Evolutionary conservation across 2,113 vertebrate genomes (phyloP).

Genomic region (Morone chrysops): DNA sequence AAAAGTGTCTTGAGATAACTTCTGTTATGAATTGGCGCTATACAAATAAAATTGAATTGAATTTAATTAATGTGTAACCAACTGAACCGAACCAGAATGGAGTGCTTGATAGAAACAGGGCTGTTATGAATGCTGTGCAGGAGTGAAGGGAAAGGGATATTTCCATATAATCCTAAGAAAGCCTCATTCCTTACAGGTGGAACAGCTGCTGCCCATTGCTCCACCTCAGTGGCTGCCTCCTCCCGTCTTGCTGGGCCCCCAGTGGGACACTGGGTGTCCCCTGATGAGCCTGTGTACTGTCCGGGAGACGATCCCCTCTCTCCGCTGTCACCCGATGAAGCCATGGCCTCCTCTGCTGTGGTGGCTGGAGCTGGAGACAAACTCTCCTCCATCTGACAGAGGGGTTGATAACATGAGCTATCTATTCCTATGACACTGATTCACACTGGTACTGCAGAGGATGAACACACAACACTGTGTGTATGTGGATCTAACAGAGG

Average conservation of each 20-base stretch:
- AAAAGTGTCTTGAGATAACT: too few relatives aligned
- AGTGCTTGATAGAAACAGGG: too few relatives aligned
- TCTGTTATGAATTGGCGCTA: too few relatives aligned
- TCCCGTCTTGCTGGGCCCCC: conserved; percentile 71
- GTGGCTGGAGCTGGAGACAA: conserved; percentile 86
- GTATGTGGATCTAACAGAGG: too few relatives aligned
- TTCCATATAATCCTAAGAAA: background rate
- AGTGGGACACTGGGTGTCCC: conserved; percentile 35
- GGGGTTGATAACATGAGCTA: background rate
- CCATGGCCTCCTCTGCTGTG: conserved; percentile 88
- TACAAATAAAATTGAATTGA: too few relatives aligned
- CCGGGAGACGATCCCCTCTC: conserved; percentile 66
- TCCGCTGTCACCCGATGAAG: conserved; percentile 61
- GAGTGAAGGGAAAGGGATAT: too few relatives aligned
- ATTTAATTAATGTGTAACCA: too few relatives aligned
- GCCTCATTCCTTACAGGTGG: conserved; percentile 84
- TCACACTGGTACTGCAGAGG: too few relatives aligned
- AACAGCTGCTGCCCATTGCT: conserved; percentile 88
- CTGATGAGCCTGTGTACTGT: conserved; percentile 59
- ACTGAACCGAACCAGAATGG: too few relatives aligned
- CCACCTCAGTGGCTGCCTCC: conserved; percentile 78
- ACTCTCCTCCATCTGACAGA: conserved; percentile 77
- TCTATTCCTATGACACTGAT: too few relatives aligned
- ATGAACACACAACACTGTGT: too few relatives aligned
- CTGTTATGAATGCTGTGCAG: too few relatives aligned